Evolutionary conservation across 2,888 invertebrate genomes (phyloP), one percentile per base, ranked within the genome.

Genomic region (Pyrocoelia pectoralis): DNA sequence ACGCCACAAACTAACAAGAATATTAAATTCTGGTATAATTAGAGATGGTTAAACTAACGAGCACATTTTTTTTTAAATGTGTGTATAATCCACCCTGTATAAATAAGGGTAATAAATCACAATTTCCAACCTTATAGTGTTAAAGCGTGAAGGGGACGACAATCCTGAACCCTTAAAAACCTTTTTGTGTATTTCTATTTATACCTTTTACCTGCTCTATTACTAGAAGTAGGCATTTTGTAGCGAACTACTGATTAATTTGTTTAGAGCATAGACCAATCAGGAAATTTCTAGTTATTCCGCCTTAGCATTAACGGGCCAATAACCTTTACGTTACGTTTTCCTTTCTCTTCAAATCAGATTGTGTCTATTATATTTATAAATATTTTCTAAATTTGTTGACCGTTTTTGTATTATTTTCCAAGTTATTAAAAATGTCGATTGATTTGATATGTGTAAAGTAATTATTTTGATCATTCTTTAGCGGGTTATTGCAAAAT

Each of bases 321-420:
- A 46, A 46, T 46, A 46, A 46, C 46, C 18, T 46, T 46, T 46
- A 46, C 46, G 46, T 18, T 46, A 14, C 17, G 18, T 17, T 17
- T 46, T 17, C 46, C 46, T 46, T 46, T 46, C 46, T 46, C 46
- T 46, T 46, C 46, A 46, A 18, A 46, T 46, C 46, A n/a, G 41
- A 41, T 12, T 41, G 17, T 10, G 10, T 46, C 17, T 46, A n/a
- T 9, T 18, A 18, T 14, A 10, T 46, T 33, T 33, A 8, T 33
- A 33, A 33, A 24, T 24, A 24, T 5, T 24, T 3, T 24, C 24
- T 24, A 24, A 24, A n/a, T n/a, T n/a, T n/a, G n/a, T n/a, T n/a
- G n/a, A n/a, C n/a, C n/a, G n/a, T n/a, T n/a, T n/a, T n/a, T n/a
- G n/a, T n/a, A n/a, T n/a, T n/a, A n/a, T n/a, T n/a, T n/a, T n/a